Percentiles rank a stretch among this genome's conserved stretches.
These are phyloP conservation scores for Amorpha juglandis DNA, from an alignment of 2,888 invertebrate species.

Conservation along the genomic window DNA sequence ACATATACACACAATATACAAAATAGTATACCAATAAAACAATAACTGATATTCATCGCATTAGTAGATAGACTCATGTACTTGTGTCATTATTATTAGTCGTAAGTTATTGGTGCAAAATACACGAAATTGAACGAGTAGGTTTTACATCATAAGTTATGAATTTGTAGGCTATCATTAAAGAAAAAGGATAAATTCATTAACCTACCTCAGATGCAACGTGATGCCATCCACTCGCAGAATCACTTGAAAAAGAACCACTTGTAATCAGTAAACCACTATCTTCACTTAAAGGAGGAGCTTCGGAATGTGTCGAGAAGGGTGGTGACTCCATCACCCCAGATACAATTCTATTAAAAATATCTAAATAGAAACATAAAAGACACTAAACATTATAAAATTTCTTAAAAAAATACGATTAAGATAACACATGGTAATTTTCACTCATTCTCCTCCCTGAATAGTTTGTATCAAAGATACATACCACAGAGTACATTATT, in stretches of 20 bases:
- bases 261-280: constrained; percentile 89
- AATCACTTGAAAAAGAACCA: constrained; percentile 90
- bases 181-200: neutral
- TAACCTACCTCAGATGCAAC: constrained; percentile 86
- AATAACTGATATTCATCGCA: too few species aligned
- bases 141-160: too few species aligned
- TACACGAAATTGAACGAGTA: neutral
- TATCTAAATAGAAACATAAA: constrained; percentile 55
- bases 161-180: constrained; percentile 21
- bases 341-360: constrained; percentile 30
- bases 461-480: neutral
- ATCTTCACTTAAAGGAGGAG: constrained; percentile 89
- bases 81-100: neutral
- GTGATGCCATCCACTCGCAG: constrained; percentile 87
- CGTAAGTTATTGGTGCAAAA: constrained; percentile 3
- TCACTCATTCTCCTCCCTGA: constrained; percentile 5
- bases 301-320: constrained; percentile 89
- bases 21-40: too few species aligned
- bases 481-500: too few species aligned
- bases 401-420: constrained; percentile 49
- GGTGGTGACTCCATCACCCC: constrained; percentile 90
- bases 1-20: too few species aligned
- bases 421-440: constrained; percentile 36
- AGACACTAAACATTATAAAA: constrained; percentile 46
- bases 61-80: neutral